Conservation (phyloP, 2,797 vertebrate genomes). For the Sebastes diploproa region DNA sequence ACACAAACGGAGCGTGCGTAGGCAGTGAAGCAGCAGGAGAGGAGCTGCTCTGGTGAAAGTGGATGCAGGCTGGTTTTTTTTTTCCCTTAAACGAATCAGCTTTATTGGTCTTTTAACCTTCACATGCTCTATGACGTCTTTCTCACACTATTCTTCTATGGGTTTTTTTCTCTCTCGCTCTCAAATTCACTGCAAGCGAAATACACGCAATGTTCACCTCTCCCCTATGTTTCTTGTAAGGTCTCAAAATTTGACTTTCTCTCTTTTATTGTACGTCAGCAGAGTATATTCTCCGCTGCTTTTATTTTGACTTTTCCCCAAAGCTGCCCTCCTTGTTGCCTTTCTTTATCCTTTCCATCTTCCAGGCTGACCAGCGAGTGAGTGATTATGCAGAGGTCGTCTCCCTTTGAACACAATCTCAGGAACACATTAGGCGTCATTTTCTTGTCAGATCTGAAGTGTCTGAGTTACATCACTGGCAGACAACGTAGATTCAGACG, state of each 20-base stretch:
- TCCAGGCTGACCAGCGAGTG: conserved; percentile 52
- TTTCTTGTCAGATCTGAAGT: conserved; percentile 79
- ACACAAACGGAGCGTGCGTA: conserved; percentile 54
- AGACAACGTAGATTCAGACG: conserved; percentile 63
- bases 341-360: conserved; percentile 44
- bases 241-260: neutral
- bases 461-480: conserved; percentile 76
- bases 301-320: conserved; percentile 16
- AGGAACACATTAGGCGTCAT: conserved; percentile 70
- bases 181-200: conserved; percentile 12
- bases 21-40: conserved; percentile 77
- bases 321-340: conserved; percentile 9
- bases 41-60: conserved; percentile 44
- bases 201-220: conserved; percentile 4
- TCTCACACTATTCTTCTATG: conserved; percentile 30
- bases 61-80: conserved; percentile 55
- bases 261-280: conserved; percentile 1
- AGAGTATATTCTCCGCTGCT: conserved; percentile 2
- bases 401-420: conserved; percentile 65
- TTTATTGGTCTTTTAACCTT: conserved; percentile 77
- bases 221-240: neutral
- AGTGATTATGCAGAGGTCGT: conserved; percentile 73
- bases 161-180: neutral
- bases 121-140: conserved; percentile 41
- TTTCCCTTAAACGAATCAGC: conserved; percentile 64